A percentile compares a stretch with the other conserved stretches of the same genome.
Conservation (phyloP, 2,113 vertebrate genomes). For the Ailurus styani region DNA sequence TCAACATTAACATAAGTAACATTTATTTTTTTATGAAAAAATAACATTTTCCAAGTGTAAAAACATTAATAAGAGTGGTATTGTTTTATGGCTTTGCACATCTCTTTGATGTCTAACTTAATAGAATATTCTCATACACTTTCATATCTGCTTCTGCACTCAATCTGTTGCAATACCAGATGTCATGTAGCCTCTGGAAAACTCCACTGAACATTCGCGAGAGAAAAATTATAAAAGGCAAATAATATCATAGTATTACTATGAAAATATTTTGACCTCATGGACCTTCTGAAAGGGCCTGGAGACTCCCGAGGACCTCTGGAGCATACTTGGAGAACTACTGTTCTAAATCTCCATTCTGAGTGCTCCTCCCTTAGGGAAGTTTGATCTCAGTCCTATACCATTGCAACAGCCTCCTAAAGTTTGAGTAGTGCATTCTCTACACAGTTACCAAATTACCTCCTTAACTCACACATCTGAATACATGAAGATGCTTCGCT, state of each 20-base stretch:
- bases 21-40: neutral
- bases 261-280: slow-evolving; percentile 13
- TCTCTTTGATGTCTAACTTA: neutral
- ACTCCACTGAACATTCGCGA: neutral
- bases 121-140: neutral
- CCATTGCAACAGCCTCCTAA: neutral
- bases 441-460: neutral
- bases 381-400: neutral
- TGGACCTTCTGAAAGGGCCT: neutral
- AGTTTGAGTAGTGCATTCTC: neutral
- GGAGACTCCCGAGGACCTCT: neutral
- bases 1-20: neutral
- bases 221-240: neutral
- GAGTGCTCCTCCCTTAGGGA: neutral
- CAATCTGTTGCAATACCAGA: neutral
- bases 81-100: neutral
- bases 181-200: neutral
- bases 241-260: slow-evolving; percentile 7
- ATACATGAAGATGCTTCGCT: neutral
- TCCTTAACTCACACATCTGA: neutral
- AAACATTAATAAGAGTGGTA: neutral
- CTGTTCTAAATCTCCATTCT: neutral
- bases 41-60: neutral
- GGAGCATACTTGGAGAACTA: neutral
- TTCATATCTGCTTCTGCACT: neutral